phyloP scores from a whole-genome alignment of 2,113 vertebrate genomes.

The Antigone vipio region DNA sequence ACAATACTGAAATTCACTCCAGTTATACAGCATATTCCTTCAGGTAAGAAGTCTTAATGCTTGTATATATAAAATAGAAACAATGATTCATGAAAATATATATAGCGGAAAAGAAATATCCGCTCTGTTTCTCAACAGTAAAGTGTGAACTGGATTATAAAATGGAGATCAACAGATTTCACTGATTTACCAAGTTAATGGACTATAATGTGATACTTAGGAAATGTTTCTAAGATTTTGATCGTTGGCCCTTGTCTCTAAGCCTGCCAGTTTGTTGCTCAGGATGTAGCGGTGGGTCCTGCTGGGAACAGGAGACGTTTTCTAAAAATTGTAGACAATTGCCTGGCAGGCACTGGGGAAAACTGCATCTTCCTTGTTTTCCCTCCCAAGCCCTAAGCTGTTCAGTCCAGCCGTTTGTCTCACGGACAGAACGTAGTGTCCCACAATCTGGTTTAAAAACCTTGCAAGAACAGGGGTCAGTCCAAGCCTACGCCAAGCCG shows the following conservation, averaged over 20 bases:
- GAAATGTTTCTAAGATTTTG: background rate
- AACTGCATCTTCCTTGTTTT: background rate
- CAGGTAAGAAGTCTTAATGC: background rate
- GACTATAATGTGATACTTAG: background rate
- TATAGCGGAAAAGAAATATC: background rate
- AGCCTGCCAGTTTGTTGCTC: background rate
- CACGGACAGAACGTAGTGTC: too few relatives aligned
- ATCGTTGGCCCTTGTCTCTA: background rate
- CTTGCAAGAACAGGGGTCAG: background rate
- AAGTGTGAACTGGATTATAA: background rate
- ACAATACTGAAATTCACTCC: background rate
- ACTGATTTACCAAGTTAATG: background rate
- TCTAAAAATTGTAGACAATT: background rate
- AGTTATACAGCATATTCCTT: background rate
- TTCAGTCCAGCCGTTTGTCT: background rate
- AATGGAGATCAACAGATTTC: background rate
- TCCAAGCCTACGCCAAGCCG: background rate
- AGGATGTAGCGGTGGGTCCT: rapidly evolving
- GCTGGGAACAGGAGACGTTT: background rate
- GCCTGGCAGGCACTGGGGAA: background rate
- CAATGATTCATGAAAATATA: background rate
- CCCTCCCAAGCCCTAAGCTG: background rate
- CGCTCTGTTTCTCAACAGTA: background rate
- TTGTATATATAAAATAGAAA: background rate
- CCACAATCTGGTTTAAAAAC: background rate